A percentile compares a stretch with the other conserved stretches of the same genome.
phyloP scores from a whole-genome alignment of 2,888 invertebrate species.

The Resseliella maxima region DNA sequence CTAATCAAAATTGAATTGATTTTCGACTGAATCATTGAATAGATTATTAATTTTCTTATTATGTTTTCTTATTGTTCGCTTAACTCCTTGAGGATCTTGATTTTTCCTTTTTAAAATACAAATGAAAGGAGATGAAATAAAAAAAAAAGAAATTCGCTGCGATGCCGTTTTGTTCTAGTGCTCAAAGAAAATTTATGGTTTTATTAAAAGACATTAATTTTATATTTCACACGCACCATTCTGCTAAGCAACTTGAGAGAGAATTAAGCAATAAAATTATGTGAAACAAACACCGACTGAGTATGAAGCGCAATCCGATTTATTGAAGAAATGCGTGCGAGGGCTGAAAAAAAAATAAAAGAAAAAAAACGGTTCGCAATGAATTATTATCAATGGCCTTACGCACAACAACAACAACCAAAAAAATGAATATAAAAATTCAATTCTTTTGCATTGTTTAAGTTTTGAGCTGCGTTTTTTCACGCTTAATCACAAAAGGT shows the following conservation, averaged over 20 bases:
- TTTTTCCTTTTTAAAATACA: too few species aligned
- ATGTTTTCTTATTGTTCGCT: too few species aligned
- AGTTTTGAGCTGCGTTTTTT: constrained; percentile 19
- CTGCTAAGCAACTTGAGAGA: neutral
- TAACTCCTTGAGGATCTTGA: too few species aligned
- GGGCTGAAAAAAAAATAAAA: neutral
- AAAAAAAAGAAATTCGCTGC: neutral
- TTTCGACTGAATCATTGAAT: neutral
- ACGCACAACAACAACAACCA: too few species aligned
- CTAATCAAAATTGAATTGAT: neutral
- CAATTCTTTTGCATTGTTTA: constrained; percentile 49
- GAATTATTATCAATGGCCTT: constrained; percentile 27
- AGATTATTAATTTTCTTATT: neutral
- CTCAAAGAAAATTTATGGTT: constrained; percentile 1
- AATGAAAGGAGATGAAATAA: neutral
- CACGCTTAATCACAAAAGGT: constrained; percentile 14
- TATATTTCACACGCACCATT: constrained; percentile 2
- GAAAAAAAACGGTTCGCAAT: neutral
- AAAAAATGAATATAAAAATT: too few species aligned
- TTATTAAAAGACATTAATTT: constrained; percentile 30
- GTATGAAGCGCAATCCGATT: neutral
- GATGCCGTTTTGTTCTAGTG: neutral
- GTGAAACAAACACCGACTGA: neutral
- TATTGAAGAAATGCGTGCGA: neutral
- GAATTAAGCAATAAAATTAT: constrained; percentile 51